Conservation (phyloP, 2,888 invertebrate genomes). For the Sarcophaga subvicina region DNA sequence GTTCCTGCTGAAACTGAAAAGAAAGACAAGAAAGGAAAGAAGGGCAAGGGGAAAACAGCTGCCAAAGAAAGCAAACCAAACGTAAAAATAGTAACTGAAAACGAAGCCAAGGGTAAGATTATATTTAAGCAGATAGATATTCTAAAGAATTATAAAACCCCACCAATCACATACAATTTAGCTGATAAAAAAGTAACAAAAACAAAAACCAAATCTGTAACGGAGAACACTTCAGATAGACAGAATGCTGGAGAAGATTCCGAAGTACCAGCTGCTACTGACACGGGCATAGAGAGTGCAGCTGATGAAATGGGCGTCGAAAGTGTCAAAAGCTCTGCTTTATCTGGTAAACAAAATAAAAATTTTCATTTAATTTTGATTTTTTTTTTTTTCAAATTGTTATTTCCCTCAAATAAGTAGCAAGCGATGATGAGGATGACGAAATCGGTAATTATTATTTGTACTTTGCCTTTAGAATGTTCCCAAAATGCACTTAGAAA, state of each 20-base stretch:
- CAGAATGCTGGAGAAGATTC: conserved; percentile 30
- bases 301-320: conserved; percentile 73
- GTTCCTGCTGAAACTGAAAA: conserved; percentile 80
- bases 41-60: conserved; percentile 71
- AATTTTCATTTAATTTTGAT: not conserved
- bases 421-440: conserved; percentile 80
- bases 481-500: not conserved
- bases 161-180: not conserved
- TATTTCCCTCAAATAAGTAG: conserved; percentile 69
- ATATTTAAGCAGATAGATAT: conserved; percentile 17
- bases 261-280: conserved; percentile 28
- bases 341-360: conserved; percentile 52
- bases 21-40: conserved; percentile 78
- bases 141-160: not conserved
- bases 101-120: conserved; percentile 33
- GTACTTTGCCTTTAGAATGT: conserved; percentile 36
- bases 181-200: not conserved
- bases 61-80: conserved; percentile 77
- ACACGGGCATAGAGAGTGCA: conserved; percentile 72
- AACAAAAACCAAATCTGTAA: conserved; percentile 6
- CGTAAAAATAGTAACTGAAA: conserved; percentile 15
- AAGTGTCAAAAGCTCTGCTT: conserved; percentile 74
- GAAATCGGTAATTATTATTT: conserved; percentile 79
- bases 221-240: not conserved
- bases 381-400: conserved; percentile 5